A percentile compares a stretch with the other conserved stretches of the same genome.
Evolutionary conservation across 2,113 vertebrate species (phyloP).

Genomic region (Eublepharis macularius): DNA sequence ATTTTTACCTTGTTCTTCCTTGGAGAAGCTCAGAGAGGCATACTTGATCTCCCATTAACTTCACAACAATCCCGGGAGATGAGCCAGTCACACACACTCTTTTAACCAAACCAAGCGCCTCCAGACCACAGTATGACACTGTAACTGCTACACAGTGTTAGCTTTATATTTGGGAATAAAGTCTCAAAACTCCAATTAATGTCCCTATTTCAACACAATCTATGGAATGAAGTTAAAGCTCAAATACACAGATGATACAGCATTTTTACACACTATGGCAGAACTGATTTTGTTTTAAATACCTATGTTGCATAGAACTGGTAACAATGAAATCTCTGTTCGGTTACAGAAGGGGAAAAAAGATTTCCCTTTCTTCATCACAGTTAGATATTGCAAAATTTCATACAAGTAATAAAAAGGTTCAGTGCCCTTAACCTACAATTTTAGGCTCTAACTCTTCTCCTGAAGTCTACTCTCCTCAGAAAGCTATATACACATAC

Average conservation of each 20-base stretch:
- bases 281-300: background rate
- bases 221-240: too few relatives aligned
- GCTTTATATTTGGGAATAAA: background rate
- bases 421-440: background rate
- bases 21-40: too few relatives aligned
- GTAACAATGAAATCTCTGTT: background rate
- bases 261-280: background rate
- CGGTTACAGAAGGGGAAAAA: background rate
- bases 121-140: too few relatives aligned
- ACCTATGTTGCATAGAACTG: background rate
- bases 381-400: background rate
- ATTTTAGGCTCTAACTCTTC: background rate
- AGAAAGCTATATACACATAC: background rate
- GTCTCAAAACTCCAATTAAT: background rate
- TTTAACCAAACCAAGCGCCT: too few relatives aligned
- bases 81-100: too few relatives aligned
- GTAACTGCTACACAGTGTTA: background rate
- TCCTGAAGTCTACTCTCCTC: background rate
- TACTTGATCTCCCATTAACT: too few relatives aligned
- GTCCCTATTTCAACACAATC: too few relatives aligned
- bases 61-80: too few relatives aligned
- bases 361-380: too few relatives aligned
- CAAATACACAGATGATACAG: background rate
- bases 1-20: too few relatives aligned
- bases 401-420: too few relatives aligned